Conservation (phyloP, 2,113 vertebrate genomes). For the Trichomycterus rosablanca region DNA sequence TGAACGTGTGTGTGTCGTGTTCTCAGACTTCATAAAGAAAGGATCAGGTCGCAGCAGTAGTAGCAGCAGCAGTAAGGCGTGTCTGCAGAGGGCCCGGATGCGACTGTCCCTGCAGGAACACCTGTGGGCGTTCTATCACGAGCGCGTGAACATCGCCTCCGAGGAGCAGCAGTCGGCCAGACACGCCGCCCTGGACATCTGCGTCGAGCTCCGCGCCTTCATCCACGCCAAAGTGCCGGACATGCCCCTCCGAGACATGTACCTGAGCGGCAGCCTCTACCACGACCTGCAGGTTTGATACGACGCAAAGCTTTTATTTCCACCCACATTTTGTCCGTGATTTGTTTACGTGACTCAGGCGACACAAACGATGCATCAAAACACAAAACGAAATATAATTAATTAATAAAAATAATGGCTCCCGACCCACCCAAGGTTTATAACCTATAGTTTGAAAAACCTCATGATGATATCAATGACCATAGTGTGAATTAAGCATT, state of each 20-base stretch:
- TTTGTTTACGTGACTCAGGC: too few species aligned
- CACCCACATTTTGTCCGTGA: neutral
- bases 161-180: slow-evolving; percentile 85
- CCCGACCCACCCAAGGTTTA: too few species aligned
- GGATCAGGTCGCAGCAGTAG: slow-evolving; percentile 50
- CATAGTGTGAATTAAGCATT: too few species aligned
- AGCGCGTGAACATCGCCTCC: slow-evolving; percentile 75
- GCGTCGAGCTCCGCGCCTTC: slow-evolving; percentile 86
- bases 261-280: slow-evolving; percentile 93
- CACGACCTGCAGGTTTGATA: slow-evolving; percentile 86
- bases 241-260: slow-evolving; percentile 97
- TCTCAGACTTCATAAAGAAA: slow-evolving; percentile 59
- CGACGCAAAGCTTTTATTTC: too few species aligned
- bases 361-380: too few species aligned
- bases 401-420: too few species aligned
- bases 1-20: neutral
- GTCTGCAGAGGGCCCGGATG: slow-evolving; percentile 83
- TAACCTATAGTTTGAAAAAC: too few species aligned
- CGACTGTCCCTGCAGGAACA: slow-evolving; percentile 91
- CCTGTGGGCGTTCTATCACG: slow-evolving; percentile 82
- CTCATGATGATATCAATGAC: too few species aligned
- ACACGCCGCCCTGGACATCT: slow-evolving; percentile 92
- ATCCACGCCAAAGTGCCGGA: slow-evolving; percentile 90
- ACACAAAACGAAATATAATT: too few species aligned
- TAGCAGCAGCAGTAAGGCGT: slow-evolving; percentile 60